These are phyloP conservation scores for Papilio polytes DNA, from an alignment of 1,140 invertebrate species.

Conservation along the genomic window DNA sequence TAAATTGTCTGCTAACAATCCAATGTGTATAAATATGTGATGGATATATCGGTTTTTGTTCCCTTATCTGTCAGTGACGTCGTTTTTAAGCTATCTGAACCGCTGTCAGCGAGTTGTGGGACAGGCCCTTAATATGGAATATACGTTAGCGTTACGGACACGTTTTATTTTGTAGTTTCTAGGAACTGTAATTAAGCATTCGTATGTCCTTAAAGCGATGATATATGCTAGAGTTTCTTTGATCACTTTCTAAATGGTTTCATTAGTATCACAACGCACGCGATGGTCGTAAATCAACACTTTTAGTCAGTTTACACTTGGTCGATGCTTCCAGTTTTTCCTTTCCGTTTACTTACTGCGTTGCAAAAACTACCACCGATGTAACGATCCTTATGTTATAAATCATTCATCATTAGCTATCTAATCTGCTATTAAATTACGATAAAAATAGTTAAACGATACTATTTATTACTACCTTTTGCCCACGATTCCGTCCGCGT, in stretches of 20 bases:
- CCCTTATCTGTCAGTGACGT: too few relatives aligned
- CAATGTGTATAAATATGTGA: too few relatives aligned
- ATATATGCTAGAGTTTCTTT: constrained; percentile 9
- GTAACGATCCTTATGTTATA: not conserved
- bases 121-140: not conserved
- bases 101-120: too few relatives aligned
- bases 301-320: constrained; percentile 18
- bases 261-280: constrained; percentile 12
- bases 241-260: constrained; percentile 35
- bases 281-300: constrained; percentile 12
- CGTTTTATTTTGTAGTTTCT: constrained; percentile 12
- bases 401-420: constrained; percentile 10
- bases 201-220: constrained; percentile 18
- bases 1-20: too few relatives aligned
- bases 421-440: not conserved
- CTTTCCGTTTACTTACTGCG: constrained; percentile 19
- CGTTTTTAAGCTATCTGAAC: too few relatives aligned
- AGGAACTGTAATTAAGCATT: constrained; percentile 11
- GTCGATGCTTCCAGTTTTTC: constrained; percentile 4
- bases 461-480: not conserved
- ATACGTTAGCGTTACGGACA: not conserved
- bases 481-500: too few relatives aligned
- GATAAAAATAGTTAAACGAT: not conserved
- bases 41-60: too few relatives aligned
- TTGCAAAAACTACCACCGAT: constrained; percentile 14